Conservation (phyloP, 2,113 vertebrate species). For the Albula glossodonta region DNA sequence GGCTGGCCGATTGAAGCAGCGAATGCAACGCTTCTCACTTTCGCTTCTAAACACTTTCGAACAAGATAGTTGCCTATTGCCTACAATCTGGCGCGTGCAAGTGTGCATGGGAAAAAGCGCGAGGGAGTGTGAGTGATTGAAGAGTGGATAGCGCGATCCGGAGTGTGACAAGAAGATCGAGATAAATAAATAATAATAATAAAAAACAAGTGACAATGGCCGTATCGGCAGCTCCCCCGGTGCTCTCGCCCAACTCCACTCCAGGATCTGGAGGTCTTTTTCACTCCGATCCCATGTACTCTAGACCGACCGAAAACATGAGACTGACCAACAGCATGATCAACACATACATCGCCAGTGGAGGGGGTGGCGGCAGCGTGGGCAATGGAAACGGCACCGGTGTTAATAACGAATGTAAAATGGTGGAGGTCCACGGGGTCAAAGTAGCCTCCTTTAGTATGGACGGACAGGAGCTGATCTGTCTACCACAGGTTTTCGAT, state of each 20-base stretch:
- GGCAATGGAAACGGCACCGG: conserved; percentile 54
- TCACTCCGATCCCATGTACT: conserved; percentile 73
- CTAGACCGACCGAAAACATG: conserved; percentile 70
- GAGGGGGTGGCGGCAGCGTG: conserved; percentile 42
- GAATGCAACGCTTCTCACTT: conserved; percentile 47
- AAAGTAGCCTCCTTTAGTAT: conserved; percentile 89
- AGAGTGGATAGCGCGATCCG: conserved; percentile 27
- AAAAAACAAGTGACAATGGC: conserved; percentile 71
- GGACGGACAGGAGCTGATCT: conserved; percentile 91
- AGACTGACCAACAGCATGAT: conserved; percentile 75
- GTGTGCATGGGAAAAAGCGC: neutral
- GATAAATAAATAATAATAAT: too few relatives aligned
- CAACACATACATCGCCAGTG: conserved; percentile 71
- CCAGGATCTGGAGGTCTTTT: conserved; percentile 72
- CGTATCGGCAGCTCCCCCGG: conserved; percentile 78
- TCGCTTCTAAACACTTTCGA: conserved; percentile 48
- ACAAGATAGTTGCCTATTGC: conserved; percentile 46
- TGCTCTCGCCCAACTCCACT: conserved; percentile 74
- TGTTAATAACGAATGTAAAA: conserved; percentile 80
- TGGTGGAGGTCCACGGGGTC: conserved; percentile 90
- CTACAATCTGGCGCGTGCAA: conserved; percentile 2
- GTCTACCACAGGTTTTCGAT: conserved; percentile 93
- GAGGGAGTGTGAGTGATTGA: neutral
- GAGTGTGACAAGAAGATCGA: conserved; percentile 16
- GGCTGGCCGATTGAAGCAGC: conserved; percentile 47